Conservation (phyloP, 23 tunicate genomes). For the Trididemnum miniatum region DNA sequence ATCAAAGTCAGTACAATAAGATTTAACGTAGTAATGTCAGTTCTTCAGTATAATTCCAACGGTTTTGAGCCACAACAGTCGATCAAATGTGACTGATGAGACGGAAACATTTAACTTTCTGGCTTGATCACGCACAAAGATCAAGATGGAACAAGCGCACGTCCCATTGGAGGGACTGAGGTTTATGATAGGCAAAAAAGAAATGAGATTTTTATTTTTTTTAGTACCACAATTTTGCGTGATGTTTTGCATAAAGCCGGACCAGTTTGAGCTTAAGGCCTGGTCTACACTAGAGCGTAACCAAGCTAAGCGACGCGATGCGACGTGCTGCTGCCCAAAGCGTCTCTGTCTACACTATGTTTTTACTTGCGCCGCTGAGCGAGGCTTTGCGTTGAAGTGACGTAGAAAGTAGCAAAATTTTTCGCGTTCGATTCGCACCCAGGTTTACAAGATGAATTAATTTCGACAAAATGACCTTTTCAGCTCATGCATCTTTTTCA, state of each 20-base stretch:
- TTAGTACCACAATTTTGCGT: background rate
- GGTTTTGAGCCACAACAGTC: background rate
- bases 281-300: background rate
- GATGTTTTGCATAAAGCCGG: background rate
- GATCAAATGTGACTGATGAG: background rate
- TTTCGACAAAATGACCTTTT: too few species aligned
- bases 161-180: background rate
- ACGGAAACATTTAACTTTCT: background rate
- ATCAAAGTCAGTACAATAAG: too few species aligned
- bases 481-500: too few species aligned
- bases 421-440: too few species aligned
- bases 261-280: background rate
- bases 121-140: background rate
- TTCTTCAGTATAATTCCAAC: conserved; percentile 2
- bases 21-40: too few species aligned
- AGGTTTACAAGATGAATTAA: too few species aligned
- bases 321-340: too few species aligned
- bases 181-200: conserved; percentile 5
- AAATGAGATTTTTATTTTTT: background rate
- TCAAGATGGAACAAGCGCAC: background rate
- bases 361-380: too few species aligned
- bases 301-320: too few species aligned
- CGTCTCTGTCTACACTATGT: too few species aligned
- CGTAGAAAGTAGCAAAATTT: too few species aligned
- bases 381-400: too few species aligned